Percentiles rank a stretch among this genome's conserved stretches.
Conservation (phyloP, 1,140 invertebrate genomes). For the Bombus impatiens region DNA sequence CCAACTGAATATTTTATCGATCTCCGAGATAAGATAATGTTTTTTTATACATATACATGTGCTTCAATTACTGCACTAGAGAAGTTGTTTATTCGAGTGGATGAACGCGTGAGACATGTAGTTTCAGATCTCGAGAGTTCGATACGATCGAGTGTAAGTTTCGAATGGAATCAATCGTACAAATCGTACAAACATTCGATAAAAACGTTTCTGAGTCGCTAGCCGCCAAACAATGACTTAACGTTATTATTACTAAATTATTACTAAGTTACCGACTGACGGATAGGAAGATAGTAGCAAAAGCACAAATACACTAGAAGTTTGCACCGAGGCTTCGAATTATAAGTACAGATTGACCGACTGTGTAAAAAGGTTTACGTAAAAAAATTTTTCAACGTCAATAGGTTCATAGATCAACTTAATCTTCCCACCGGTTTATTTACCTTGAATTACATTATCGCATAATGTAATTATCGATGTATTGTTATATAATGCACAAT, state of each 20-base stretch:
- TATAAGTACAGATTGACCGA: not conserved
- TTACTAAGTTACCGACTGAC: conserved; percentile 2
- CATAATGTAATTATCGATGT: no score
- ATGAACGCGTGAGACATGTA: not conserved
- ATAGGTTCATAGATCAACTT: not conserved
- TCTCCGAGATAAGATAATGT: not conserved
- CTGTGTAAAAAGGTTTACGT: not conserved
- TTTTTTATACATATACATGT: not conserved
- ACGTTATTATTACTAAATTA: not conserved
- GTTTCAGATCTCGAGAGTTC: not conserved
- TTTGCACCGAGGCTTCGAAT: not conserved
- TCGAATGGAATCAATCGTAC: conserved; percentile 7
- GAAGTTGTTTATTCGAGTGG: no score
- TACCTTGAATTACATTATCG: no score
- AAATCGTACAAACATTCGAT: not conserved
- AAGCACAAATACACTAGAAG: not conserved
- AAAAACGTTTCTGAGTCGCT: not conserved
- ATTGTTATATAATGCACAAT: no score
- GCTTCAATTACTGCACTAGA: not conserved
- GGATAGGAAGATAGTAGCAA: conserved; percentile 1
- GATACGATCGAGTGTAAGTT: not conserved
- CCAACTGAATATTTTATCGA: not conserved
- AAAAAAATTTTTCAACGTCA: not conserved
- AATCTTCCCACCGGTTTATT: no score
- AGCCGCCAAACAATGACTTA: not conserved